phyloP scores from a whole-genome alignment of 2,797 vertebrate genomes.

The Onychomys arenicola region DNA sequence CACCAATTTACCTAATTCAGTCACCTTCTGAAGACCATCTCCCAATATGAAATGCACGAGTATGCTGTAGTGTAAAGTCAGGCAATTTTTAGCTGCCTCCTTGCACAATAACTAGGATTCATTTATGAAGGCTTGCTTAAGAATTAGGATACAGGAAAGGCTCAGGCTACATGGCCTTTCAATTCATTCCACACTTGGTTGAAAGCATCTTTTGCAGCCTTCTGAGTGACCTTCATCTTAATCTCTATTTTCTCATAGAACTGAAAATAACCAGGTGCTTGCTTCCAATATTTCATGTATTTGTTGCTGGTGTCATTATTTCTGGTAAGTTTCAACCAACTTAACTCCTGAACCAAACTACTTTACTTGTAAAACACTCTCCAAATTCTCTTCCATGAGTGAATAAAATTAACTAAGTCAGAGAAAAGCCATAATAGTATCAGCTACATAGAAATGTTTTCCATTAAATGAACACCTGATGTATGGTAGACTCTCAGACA shows the following conservation, averaged over 20 bases:
- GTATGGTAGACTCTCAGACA: not conserved
- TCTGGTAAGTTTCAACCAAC: not conserved
- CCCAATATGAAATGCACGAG: not conserved
- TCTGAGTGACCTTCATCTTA: not conserved
- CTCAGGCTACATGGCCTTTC: rapidly evolving
- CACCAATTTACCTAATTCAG: too few species aligned
- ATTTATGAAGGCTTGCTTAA: not conserved
- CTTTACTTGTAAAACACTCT: too few species aligned
- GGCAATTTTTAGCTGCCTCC: too few species aligned
- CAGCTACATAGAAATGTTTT: not conserved
- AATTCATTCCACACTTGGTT: rapidly evolving
- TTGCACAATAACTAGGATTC: too few species aligned
- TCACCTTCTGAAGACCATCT: not conserved
- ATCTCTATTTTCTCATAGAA: not conserved
- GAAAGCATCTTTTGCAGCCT: not conserved
- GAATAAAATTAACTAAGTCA: too few species aligned
- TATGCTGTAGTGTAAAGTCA: too few species aligned
- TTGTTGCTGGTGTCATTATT: too few species aligned
- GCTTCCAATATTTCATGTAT: not conserved
- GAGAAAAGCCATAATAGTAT: not conserved
- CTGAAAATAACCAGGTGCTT: not conserved
- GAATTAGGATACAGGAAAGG: too few species aligned
- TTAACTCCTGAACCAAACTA: not conserved
- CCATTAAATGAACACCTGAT: not conserved
- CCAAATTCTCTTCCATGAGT: not conserved